A percentile compares a stretch with the other conserved stretches of the same genome.
Conservation (phyloP, 2,797 vertebrate genomes). For the Notoglanidium macrostoma region DNA sequence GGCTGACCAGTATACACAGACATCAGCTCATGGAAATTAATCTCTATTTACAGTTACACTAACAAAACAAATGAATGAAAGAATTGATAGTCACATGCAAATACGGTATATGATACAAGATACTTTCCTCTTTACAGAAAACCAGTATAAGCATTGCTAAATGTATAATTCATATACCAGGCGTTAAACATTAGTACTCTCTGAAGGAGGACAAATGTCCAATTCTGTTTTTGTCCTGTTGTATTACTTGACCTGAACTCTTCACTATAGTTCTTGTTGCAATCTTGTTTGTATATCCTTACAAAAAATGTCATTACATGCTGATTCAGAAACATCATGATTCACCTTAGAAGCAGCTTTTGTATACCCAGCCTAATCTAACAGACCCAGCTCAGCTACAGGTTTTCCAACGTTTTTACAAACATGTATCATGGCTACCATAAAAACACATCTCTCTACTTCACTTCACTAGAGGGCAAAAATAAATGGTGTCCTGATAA, state of each 20-base stretch:
- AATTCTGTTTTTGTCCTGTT: neutral
- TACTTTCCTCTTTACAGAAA: neutral
- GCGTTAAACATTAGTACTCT: neutral
- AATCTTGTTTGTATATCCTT: neutral
- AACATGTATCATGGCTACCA: neutral
- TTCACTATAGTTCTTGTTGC: neutral
- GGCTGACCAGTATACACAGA: slow-evolving; percentile 60
- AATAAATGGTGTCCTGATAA: neutral
- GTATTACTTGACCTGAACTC: neutral
- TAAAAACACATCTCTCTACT: neutral
- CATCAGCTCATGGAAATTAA: neutral
- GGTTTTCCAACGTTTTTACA: neutral
- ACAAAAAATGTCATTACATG: neutral
- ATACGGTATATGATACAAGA: neutral
- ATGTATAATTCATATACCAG: neutral
- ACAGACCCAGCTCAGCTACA: neutral
- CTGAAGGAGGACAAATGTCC: neutral
- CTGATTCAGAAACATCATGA: neutral
- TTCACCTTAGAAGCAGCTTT: neutral
- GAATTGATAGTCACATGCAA: neutral
- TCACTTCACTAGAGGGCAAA: neutral
- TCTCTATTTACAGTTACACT: neutral
- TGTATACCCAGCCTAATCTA: neutral
- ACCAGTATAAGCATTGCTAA: neutral
- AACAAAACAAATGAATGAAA: neutral